phyloP scores from a whole-genome alignment of 2,797 vertebrate genomes.

The Falco rusticolus region DNA sequence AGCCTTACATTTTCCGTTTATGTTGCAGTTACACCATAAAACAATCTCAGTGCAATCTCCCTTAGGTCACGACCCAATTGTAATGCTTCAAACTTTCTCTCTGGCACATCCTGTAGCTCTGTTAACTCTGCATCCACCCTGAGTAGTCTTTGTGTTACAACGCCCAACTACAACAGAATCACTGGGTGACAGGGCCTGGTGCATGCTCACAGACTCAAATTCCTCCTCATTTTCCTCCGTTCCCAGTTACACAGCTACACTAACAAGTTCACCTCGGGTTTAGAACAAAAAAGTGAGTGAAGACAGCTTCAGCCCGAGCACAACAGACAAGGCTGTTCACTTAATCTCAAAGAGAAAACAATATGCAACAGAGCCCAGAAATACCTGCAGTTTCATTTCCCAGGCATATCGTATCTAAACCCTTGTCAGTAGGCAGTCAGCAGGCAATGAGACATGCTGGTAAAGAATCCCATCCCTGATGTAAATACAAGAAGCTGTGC shows the following conservation, averaged over 20 bases:
- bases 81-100: neutral
- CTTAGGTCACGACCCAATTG: neutral
- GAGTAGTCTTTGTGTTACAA: neutral
- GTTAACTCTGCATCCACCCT: fast-evolving
- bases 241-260: neutral
- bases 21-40: neutral
- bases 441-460: neutral
- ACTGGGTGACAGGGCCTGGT: fast-evolving
- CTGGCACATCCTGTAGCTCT: fast-evolving
- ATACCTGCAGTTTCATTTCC: neutral
- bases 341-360: neutral
- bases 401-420: neutral
- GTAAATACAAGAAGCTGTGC: neutral
- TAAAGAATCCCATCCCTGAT: neutral
- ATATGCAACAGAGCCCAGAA: neutral
- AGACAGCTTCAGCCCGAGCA: neutral
- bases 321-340: neutral
- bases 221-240: neutral
- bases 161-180: fast-evolving
- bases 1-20: neutral
- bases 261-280: neutral
- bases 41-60: neutral
- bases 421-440: neutral
- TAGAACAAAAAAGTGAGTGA: neutral
- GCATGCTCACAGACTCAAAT: neutral